A percentile compares a stretch with the other conserved stretches of the same genome.
These are phyloP conservation scores for Mallateleia sp. DNA, from an alignment of 2,888 invertebrate genomes.

Conservation along the genomic window DNA sequence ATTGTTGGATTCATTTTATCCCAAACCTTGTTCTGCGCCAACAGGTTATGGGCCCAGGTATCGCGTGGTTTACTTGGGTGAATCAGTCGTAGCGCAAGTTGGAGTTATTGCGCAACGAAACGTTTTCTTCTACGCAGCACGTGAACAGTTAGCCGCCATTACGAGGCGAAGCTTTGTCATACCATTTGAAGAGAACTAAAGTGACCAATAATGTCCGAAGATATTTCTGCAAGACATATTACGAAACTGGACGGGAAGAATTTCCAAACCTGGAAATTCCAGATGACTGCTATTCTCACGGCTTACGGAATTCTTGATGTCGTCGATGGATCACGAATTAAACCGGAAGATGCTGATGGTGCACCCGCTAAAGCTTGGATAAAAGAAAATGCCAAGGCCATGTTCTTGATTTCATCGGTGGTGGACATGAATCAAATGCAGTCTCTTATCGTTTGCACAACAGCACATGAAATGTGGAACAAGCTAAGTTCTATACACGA, in stretches of 20 bases:
- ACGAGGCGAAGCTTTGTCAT: too few relatives aligned
- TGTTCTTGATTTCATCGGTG: slow-evolving; percentile 72
- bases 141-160: too few relatives aligned
- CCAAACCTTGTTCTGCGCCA: too few relatives aligned
- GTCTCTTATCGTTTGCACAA: slow-evolving; percentile 63
- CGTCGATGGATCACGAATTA: slow-evolving; percentile 41
- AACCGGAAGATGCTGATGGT: slow-evolving; percentile 10
- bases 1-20: too few relatives aligned
- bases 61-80: too few relatives aligned
- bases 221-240: background rate
- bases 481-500: slow-evolving; percentile 70
- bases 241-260: slow-evolving; percentile 32
- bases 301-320: slow-evolving; percentile 54
- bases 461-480: slow-evolving; percentile 72
- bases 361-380: slow-evolving; percentile 58
- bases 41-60: too few relatives aligned
- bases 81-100: too few relatives aligned
- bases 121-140: too few relatives aligned
- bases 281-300: slow-evolving; percentile 50
- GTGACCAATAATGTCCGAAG: too few relatives aligned
- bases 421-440: slow-evolving; percentile 71
- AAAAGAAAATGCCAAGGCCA: slow-evolving; percentile 74
- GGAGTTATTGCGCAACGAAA: too few relatives aligned
- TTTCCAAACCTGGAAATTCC: slow-evolving; percentile 67
- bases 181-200: too few relatives aligned